These are phyloP conservation scores for Lottia gigantea DNA, from an alignment of 2,888 invertebrate species.

Conservation along the genomic window DNA sequence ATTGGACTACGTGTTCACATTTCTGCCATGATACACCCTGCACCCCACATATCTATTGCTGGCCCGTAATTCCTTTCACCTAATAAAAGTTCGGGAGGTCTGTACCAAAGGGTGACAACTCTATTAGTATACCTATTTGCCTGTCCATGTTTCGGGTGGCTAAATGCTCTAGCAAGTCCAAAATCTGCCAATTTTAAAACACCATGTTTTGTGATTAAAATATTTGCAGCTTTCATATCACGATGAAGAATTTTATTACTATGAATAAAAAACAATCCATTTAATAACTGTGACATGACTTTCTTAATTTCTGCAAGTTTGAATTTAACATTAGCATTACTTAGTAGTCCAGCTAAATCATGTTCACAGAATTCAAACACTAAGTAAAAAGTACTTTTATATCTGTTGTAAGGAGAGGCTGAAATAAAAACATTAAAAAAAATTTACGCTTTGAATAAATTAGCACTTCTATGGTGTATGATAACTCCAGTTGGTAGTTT, in stretches of 20 bases:
- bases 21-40: conserved; percentile 99
- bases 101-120: conserved; percentile 97
- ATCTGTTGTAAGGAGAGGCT: conserved; percentile 78
- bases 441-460: no score
- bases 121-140: conserved; percentile 94
- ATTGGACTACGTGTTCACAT: conserved; percentile 91
- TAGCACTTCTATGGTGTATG: no score
- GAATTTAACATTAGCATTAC: conserved; percentile 95
- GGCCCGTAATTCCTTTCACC: conserved; percentile 91
- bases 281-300: conserved; percentile 75
- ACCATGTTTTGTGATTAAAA: conserved; percentile 92
- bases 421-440: conserved; percentile 23
- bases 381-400: conserved; percentile 89
- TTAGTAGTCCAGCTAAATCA: conserved; percentile 94
- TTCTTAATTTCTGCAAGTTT: conserved; percentile 96
- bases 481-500: no score
- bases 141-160: conserved; percentile 78
- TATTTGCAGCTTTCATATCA: conserved; percentile 98
- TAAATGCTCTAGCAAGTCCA: conserved; percentile 94
- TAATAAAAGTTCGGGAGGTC: conserved; percentile 71
- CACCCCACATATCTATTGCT: conserved; percentile 90
- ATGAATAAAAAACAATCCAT: conserved; percentile 95
- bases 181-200: conserved; percentile 94
- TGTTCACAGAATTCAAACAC: conserved; percentile 99
- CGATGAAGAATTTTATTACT: conserved; percentile 77